Conservation (phyloP, 2,113 vertebrate species). For the Lophochroa leadbeateri region DNA sequence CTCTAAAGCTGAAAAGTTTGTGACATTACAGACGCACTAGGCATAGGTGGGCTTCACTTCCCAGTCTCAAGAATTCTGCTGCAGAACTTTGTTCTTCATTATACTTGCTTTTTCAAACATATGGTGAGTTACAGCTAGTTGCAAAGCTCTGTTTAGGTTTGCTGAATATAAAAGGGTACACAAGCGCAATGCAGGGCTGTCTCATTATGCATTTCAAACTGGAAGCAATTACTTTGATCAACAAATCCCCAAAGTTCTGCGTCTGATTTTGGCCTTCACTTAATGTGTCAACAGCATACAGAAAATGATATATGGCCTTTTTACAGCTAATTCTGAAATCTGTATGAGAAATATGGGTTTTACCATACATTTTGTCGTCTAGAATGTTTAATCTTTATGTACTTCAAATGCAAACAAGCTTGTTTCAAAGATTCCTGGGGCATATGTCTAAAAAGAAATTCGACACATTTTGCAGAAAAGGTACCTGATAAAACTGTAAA, state of each 20-base stretch:
- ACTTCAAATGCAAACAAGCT: neutral
- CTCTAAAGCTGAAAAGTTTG: neutral
- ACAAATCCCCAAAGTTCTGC: neutral
- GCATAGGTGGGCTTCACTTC: neutral
- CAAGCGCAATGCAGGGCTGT: neutral
- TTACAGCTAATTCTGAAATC: neutral
- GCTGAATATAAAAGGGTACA: neutral
- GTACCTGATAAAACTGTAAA: neutral
- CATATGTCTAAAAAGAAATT: neutral
- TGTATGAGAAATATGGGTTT: neutral
- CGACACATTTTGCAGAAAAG: neutral
- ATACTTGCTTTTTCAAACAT: neutral
- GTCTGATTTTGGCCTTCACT: neutral
- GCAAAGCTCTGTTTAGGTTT: neutral
- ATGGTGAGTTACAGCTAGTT: neutral
- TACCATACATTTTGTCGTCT: neutral
- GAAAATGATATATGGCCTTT: neutral
- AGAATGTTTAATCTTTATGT: conserved; percentile 7
- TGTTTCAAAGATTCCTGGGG: neutral
- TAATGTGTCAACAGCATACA: neutral
- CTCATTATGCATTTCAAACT: conserved; percentile 14
- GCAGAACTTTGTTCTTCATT: neutral
- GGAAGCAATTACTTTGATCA: conserved; percentile 33
- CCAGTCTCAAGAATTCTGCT: neutral
- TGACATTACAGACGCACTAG: neutral